A percentile compares a stretch with the other conserved stretches of the same genome.
Conservation (phyloP, 2,888 invertebrate genomes). For the Cosmorhoe ocellata region DNA sequence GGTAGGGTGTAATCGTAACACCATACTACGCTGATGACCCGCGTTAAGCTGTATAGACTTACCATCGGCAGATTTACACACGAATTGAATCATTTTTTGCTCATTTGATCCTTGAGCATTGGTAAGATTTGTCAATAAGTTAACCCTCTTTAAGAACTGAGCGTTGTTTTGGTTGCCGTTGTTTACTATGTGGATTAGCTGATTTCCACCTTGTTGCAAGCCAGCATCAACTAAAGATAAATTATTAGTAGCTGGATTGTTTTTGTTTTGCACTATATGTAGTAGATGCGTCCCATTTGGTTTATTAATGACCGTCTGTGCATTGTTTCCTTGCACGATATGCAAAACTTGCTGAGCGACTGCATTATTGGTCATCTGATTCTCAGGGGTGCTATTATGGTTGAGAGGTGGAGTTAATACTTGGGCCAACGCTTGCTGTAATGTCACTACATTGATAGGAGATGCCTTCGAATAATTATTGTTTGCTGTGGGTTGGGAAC, state of each 20-base stretch:
- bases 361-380: slow-evolving; percentile 52
- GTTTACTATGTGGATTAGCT: slow-evolving; percentile 77
- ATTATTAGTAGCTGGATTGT: slow-evolving; percentile 45
- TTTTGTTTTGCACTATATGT: slow-evolving; percentile 76
- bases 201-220: slow-evolving; percentile 72
- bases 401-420: slow-evolving; percentile 73
- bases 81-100: slow-evolving; percentile 83
- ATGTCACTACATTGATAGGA: slow-evolving; percentile 63
- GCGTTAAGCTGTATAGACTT: slow-evolving; percentile 82
- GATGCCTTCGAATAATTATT: slow-evolving; percentile 64
- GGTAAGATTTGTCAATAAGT: slow-evolving; percentile 72
- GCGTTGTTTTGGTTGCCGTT: slow-evolving; percentile 67
- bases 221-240: slow-evolving; percentile 71
- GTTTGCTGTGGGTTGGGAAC: slow-evolving; percentile 57
- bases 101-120: slow-evolving; percentile 76
- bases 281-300: slow-evolving; percentile 67
- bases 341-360: slow-evolving; percentile 62
- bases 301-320: slow-evolving; percentile 65
- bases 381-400: slow-evolving; percentile 57
- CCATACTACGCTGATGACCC: slow-evolving; percentile 79
- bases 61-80: slow-evolving; percentile 84
- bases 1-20: slow-evolving; percentile 67
- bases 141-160: slow-evolving; percentile 75
- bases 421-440: slow-evolving; percentile 77
- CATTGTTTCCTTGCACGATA: slow-evolving; percentile 74